Evolutionary conservation across 2,797 vertebrate genomes (phyloP), one percentile per base, ranked within the genome.

Genomic region (Danio tinwini): DNA sequence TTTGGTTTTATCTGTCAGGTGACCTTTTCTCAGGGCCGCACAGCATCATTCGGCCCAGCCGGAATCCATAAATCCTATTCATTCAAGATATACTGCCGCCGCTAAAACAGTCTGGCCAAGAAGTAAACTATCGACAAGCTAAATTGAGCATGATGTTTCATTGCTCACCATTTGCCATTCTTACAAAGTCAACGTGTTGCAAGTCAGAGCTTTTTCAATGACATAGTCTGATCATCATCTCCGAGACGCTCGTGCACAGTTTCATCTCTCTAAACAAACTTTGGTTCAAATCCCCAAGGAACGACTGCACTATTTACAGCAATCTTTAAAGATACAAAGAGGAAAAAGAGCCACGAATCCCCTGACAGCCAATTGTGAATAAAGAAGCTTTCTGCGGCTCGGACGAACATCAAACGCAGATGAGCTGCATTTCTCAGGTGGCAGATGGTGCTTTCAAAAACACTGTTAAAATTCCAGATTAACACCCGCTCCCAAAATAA

Each of bases 401-500:
- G 85, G 86, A 87, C 76, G 67, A 78, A 87, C 88, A 89, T 92
- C 88, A 92, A 90, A 92, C 62, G n/a, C 77, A 84, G 82, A 84
- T 83, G 55, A 87, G 85, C 74, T 71, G 84, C 83, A 90, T 88
- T 87, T 91, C 88, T 90, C 88, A 87, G 85, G 88, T 72, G 89
- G 86, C 90, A 88, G 88, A 91, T 90, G 87, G 85, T 81, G 77
- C 85, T 74, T 90, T 85, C 83, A 90, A 77, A 81, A 87, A 87
- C 69, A 78, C 74, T 84, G 84, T 89, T 84, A 80, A 88, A 87
- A 90, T 89, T 91, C 90, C 85, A 89, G 87, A 91, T 90, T 74
- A 93, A 88, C 90, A 78, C 76, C 76, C 86, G 61, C 44, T 87
- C 87, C 89, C 91, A 89, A 92, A 92, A 93, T 92, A 92, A 87